phyloP scores from a whole-genome alignment of 1,140 invertebrate species.

The Galleria mellonella region DNA sequence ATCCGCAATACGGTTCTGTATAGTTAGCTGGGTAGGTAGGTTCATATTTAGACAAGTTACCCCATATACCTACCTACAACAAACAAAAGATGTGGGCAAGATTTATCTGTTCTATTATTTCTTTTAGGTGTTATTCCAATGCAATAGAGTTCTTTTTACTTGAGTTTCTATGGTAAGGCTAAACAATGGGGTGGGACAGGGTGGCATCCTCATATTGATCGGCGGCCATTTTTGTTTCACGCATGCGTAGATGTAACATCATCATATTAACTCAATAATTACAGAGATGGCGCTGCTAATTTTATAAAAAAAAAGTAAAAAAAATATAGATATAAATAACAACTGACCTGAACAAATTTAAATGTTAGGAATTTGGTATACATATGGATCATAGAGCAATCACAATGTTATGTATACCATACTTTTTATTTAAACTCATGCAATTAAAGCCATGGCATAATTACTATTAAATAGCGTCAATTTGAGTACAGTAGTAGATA shows the following conservation, averaged over 20 bases:
- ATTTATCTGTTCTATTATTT: slow-evolving; percentile 16
- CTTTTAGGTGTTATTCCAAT: slow-evolving; percentile 4
- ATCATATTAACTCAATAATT: slow-evolving; percentile 18
- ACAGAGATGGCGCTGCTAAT: slow-evolving; percentile 47
- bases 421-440: too few relatives aligned
- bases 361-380: too few relatives aligned
- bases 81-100: slow-evolving; percentile 33
- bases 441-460: too few relatives aligned
- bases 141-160: slow-evolving; percentile 17
- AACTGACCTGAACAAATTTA: too few relatives aligned
- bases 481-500: too few relatives aligned
- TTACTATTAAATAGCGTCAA: too few relatives aligned
- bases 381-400: too few relatives aligned
- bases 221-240: slow-evolving; percentile 58
- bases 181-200: slow-evolving; percentile 33
- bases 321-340: neutral
- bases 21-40: slow-evolving; percentile 4
- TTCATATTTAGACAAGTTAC: neutral
- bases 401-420: too few relatives aligned
- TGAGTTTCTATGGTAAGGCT: neutral
- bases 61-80: slow-evolving; percentile 16
- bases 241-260: slow-evolving; percentile 36
- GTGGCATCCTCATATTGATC: slow-evolving; percentile 56
- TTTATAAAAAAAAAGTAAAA: neutral
- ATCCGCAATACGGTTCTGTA: too few relatives aligned